A percentile compares a stretch with the other conserved stretches of the same genome.
Evolutionary conservation across 2,113 vertebrate species (phyloP).

Genomic region (Bufo bufo): DNA sequence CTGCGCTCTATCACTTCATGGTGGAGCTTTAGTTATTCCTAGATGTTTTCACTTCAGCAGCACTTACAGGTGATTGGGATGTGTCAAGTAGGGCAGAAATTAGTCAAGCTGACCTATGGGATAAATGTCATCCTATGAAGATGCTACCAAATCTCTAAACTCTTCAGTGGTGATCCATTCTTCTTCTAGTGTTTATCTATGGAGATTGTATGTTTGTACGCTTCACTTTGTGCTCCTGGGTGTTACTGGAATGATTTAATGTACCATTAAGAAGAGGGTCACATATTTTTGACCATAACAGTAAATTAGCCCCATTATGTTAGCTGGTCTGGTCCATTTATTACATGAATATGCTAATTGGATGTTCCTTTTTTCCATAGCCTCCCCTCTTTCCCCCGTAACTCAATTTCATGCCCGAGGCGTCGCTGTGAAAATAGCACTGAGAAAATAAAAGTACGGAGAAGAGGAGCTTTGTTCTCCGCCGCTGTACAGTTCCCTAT

Average conservation of each 20-base stretch:
- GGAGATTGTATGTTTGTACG: background rate
- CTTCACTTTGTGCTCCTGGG: background rate
- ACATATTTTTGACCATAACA: background rate
- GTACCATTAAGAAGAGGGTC: background rate
- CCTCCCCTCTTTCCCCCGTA: background rate
- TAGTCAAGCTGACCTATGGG: background rate
- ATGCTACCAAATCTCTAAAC: background rate
- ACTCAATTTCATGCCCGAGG: constrained; percentile 2
- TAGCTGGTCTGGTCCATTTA: background rate
- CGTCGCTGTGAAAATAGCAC: constrained; percentile 6
- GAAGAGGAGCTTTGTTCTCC: constrained; percentile 19
- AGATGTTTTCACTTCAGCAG: too few relatives aligned
- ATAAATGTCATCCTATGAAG: background rate
- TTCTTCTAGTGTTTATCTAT: background rate
- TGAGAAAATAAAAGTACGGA: background rate
- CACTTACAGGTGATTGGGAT: background rate
- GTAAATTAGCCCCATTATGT: background rate
- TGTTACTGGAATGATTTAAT: background rate
- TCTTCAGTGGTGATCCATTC: too few relatives aligned
- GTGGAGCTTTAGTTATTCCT: too few relatives aligned
- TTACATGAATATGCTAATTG: constrained; percentile 5
- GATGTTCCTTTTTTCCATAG: background rate
- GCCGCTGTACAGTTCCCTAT: background rate
- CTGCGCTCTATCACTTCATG: too few relatives aligned
- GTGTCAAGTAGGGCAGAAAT: too few relatives aligned